Evolutionary conservation across 2,113 vertebrate species (phyloP).

Genomic region (Mixornis gularis): DNA sequence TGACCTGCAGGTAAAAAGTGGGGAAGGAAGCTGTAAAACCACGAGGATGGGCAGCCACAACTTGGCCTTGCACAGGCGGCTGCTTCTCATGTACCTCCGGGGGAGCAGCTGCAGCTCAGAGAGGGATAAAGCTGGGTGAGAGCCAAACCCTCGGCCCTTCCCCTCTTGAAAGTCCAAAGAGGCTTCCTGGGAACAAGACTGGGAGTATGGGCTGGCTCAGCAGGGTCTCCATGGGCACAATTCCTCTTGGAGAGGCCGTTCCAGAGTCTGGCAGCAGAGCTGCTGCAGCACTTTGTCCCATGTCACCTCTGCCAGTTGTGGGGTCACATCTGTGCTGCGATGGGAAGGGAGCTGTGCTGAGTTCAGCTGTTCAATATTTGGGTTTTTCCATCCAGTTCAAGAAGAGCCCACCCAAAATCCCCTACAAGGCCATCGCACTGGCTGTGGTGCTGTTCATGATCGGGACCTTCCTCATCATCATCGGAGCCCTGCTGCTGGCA

Average conservation of each 20-base stretch:
- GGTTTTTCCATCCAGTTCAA: constrained; percentile 81
- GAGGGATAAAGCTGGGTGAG: not conserved
- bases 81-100: not conserved
- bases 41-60: fast-evolving
- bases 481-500: constrained; percentile 87
- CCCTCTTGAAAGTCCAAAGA: not conserved
- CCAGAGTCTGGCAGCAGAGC: not conserved
- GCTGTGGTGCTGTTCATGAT: constrained; percentile 90
- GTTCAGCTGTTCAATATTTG: not conserved
- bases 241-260: fast-evolving
- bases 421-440: constrained; percentile 93
- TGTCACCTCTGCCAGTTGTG: not conserved
- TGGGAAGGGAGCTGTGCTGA: not conserved
- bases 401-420: constrained; percentile 93
- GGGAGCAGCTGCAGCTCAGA: not conserved
- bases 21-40: not conserved
- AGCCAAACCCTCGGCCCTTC: not conserved
- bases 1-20: constrained; percentile 85
- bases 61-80: not conserved
- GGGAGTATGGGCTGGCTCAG: not conserved
- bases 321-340: fast-evolving
- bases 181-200: not conserved
- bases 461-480: constrained; percentile 88
- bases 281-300: fast-evolving
- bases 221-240: not conserved